phyloP scores from a whole-genome alignment of 2,888 invertebrate genomes.

The Lasius fuliginosus region DNA sequence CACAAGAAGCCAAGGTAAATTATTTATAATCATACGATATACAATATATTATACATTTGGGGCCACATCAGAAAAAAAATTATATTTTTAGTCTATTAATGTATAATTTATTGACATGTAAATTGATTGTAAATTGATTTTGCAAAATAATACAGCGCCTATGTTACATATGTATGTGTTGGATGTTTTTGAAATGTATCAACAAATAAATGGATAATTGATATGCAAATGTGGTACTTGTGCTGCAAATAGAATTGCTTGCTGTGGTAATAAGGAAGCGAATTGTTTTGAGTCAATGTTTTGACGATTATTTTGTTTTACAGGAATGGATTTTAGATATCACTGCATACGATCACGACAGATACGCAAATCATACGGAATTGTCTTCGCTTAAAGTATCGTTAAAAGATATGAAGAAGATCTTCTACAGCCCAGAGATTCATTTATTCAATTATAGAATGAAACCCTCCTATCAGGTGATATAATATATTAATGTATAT shows the following conservation, averaged over 20 bases:
- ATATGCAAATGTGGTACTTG: neutral
- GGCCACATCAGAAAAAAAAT: neutral
- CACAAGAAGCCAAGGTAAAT: constrained; percentile 84
- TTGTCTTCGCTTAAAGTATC: constrained; percentile 85
- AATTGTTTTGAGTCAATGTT: neutral
- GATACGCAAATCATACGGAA: constrained; percentile 86
- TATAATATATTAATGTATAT: neutral
- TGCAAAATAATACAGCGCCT: neutral
- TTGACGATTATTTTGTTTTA: neutral
- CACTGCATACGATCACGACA: constrained; percentile 86
- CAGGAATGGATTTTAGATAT: constrained; percentile 86
- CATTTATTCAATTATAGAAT: constrained; percentile 85
- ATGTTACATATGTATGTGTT: neutral
- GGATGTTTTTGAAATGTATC: neutral
- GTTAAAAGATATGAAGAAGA: constrained; percentile 84
- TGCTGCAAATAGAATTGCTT: neutral
- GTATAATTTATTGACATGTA: neutral
- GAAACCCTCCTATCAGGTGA: constrained; percentile 85
- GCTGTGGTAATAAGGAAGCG: neutral
- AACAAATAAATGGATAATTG: neutral
- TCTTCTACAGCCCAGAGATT: constrained; percentile 83
- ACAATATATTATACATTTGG: neutral
- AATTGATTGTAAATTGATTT: neutral
- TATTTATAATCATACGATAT: constrained; percentile 43
- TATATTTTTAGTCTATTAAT: neutral